phyloP scores from a whole-genome alignment of 2,888 invertebrate genomes.

The Lamellibrachia satsuma region DNA sequence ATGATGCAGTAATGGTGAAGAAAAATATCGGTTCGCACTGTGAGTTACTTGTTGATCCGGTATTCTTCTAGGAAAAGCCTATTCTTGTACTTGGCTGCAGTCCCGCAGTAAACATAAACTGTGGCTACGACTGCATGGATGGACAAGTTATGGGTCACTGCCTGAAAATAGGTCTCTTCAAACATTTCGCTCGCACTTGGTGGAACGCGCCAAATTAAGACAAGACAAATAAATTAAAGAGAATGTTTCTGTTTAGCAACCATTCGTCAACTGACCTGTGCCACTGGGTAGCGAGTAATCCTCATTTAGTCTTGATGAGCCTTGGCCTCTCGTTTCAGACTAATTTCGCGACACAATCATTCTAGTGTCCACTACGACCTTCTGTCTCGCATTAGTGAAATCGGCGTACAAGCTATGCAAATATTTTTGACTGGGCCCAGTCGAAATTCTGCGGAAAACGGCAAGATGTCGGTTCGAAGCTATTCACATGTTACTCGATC shows the following conservation, averaged over 20 bases:
- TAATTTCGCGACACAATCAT: no score
- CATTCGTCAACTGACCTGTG: not conserved
- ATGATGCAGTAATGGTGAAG: not conserved
- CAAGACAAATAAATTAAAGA: not conserved
- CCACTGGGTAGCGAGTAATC: not conserved
- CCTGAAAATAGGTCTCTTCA: not conserved
- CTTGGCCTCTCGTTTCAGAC: not conserved
- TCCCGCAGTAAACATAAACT: not conserved
- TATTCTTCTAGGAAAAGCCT: not conserved
- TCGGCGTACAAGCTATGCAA: no score
- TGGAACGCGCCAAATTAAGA: not conserved
- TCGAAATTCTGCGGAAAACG: no score
- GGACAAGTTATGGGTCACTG: not conserved
- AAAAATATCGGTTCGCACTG: not conserved
- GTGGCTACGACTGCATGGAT: not conserved
- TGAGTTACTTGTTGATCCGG: not conserved
- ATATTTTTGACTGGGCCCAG: no score
- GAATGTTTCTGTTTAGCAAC: no score
- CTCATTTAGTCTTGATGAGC: not conserved
- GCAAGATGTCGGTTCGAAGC: no score
- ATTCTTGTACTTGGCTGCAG: not conserved
- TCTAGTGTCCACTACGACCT: no score
- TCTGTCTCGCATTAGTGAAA: no score
- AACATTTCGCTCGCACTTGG: not conserved
- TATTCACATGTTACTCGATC: no score